Conservation (phyloP, 2,888 invertebrate species). For the Aradus depressus region DNA sequence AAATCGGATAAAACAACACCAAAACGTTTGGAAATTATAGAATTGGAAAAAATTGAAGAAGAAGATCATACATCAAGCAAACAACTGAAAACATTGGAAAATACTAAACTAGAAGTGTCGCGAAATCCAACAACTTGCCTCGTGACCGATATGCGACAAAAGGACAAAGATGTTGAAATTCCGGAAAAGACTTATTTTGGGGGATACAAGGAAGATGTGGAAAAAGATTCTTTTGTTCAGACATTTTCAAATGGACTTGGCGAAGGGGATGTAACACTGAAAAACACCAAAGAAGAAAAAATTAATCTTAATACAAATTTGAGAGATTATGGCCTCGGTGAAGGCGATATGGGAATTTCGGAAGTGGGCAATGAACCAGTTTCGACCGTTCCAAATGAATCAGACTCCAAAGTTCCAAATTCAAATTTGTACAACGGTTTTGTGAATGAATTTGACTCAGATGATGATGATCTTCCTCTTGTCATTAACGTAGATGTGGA, state of each 20-base stretch:
- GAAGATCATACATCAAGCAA: constrained; percentile 4
- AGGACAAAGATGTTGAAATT: neutral
- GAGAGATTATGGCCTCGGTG: neutral
- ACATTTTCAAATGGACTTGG: too few species aligned
- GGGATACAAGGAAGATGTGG: constrained; percentile 1
- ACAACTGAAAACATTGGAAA: neutral
- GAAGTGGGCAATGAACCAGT: too few species aligned
- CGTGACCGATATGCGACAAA: constrained; percentile 6
- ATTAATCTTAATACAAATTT: constrained; percentile 3
- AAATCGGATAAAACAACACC: too few species aligned
- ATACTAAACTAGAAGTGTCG: neutral
- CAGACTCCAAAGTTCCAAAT: neutral
- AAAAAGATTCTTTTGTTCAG: constrained; percentile 1
- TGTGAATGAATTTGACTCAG: constrained; percentile 3
- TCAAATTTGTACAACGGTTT: neutral
- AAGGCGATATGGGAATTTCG: too few species aligned
- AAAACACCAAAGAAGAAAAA: constrained; percentile 4
- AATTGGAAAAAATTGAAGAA: constrained; percentile 21
- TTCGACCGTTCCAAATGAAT: too few species aligned
- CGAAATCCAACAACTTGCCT: neutral
- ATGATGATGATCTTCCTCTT: constrained; percentile 6
- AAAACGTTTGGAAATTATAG: constrained; percentile 21
- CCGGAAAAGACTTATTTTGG: neutral
- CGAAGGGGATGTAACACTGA: neutral
- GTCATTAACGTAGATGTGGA: constrained; percentile 4